Base-by-base conservation (phyloP, 2,888 invertebrate genomes). In the Lasioglossum morio region DNA sequence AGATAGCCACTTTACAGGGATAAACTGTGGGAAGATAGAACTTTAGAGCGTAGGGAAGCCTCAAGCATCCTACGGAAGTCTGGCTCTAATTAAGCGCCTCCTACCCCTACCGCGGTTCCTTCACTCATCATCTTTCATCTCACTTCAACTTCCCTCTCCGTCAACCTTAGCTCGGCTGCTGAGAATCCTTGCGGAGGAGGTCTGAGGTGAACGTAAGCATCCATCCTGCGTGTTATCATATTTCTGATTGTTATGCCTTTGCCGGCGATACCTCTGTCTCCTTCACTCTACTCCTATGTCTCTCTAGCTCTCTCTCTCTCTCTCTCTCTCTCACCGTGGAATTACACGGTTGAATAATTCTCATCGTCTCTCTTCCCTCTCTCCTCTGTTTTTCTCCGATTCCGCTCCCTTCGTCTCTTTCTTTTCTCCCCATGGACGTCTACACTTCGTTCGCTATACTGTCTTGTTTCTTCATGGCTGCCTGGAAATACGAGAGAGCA, bases 81-180 rank as follows among this genome's bases (percentile, higher is more conserved):
- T 94, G 94, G 91, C 93, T 95, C 95, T 95, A 95, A 95, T 95
- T 95, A 95, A 95, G 94, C 95, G 92, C 91, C 93, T 91, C 93
- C 90, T 90, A 90, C 90, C 91, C 83, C 84, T 88, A 86, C 87
- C 90, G 82, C 82, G 89, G 89, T 89, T 93, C 92, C 93, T 94
- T 94, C 94, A 94, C 94, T 94, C 94, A 92, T 94, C 94, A 94
- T 94, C 93, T 94, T 94, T 93, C 93, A 92, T 92, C 92, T 91
- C 87, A 78, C 85, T 88, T 88, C 74, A 69, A 40, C 77, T 72
- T 82, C 66, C 84, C 77, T 80, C 81, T 53, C 81, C 84, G 80
- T 82, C 84, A 88, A 87, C 77, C 82, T 86, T 81, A 80, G 48
- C 86, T 86, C 77, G 77, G 77, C 79, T 87, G 82, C 84, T 87